phyloP scores from a whole-genome alignment of 2,888 invertebrate species.

The Auanema freiburgensis region DNA sequence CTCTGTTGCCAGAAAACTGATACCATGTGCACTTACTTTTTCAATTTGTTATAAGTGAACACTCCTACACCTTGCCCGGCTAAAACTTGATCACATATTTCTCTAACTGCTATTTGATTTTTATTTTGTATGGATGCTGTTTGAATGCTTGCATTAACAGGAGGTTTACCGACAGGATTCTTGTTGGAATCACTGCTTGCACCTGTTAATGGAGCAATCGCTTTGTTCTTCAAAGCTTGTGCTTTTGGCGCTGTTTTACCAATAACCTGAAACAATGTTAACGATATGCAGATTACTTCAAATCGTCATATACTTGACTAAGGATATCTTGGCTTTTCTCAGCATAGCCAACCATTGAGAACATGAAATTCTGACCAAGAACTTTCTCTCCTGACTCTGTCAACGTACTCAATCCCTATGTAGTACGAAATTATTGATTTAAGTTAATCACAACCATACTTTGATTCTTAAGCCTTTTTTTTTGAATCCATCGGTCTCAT shows the following conservation, averaged over 20 bases:
- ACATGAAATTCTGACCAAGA: conserved; percentile 59
- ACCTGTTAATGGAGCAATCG: conserved; percentile 56
- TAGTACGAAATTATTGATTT: background rate
- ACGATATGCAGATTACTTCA: background rate
- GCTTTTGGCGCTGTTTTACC: conserved; percentile 63
- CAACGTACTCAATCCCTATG: conserved; percentile 44
- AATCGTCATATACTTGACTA: conserved; percentile 45
- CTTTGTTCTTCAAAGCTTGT: conserved; percentile 60
- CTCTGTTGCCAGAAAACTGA: background rate
- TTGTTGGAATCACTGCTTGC: conserved; percentile 41
- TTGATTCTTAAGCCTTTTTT: conserved; percentile 4
- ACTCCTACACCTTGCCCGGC: conserved; percentile 94
- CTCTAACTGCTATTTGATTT: conserved; percentile 62
- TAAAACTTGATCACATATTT: conserved; percentile 71
- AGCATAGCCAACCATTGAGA: conserved; percentile 60
- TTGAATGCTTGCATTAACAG: conserved; percentile 47
- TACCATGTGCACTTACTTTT: conserved; percentile 6
- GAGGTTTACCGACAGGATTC: conserved; percentile 11
- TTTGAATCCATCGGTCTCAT: conserved; percentile 8
- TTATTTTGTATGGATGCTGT: conserved; percentile 60
- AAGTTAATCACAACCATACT: background rate
- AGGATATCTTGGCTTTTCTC: conserved; percentile 62
- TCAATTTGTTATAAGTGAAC: conserved; percentile 76
- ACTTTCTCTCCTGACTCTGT: conserved; percentile 58
- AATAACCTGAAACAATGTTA: conserved; percentile 36